Percentiles rank a stretch among this genome's conserved stretches.
Evolutionary conservation across 2,888 invertebrate species (phyloP).

Genomic region (Agrotis ipsilon): DNA sequence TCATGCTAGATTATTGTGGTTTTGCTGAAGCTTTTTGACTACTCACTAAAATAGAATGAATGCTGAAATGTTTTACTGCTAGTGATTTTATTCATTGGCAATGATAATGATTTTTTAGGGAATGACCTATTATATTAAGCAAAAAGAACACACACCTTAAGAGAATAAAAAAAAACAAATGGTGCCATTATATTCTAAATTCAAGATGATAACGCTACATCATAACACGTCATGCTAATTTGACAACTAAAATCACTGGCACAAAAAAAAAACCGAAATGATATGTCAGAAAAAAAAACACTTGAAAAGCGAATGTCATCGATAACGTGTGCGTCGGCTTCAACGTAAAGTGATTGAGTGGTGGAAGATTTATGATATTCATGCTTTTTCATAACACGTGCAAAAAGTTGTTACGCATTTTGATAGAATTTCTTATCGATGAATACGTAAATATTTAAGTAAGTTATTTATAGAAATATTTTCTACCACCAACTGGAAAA

Average conservation of each 20-base stretch:
- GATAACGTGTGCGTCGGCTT: conserved; percentile 36
- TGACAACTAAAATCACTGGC: conserved; percentile 19
- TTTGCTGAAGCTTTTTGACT: conserved; percentile 4
- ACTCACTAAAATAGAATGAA: conserved; percentile 4
- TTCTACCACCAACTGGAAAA: too few relatives aligned
- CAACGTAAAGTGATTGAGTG: conserved; percentile 32
- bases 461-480: too few relatives aligned
- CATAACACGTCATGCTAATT: conserved; percentile 2
- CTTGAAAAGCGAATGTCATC: conserved; percentile 47
- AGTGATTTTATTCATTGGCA: too few relatives aligned
- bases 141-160: too few relatives aligned
- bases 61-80: background rate
- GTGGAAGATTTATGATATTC: conserved; percentile 43
- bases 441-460: background rate
- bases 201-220: background rate
- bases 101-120: too few relatives aligned
- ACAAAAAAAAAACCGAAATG: conserved; percentile 6
- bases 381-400: background rate
- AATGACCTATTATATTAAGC: too few relatives aligned
- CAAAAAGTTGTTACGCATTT: conserved; percentile 5
- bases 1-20: conserved; percentile 30
- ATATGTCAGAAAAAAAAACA: conserved; percentile 33
- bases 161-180: background rate
- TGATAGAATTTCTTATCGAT: background rate
- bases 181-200: background rate